A percentile compares a stretch with the other conserved stretches of the same genome.
phyloP scores from a whole-genome alignment of 2,113 vertebrate species.

The Plecotus auritus region DNA sequence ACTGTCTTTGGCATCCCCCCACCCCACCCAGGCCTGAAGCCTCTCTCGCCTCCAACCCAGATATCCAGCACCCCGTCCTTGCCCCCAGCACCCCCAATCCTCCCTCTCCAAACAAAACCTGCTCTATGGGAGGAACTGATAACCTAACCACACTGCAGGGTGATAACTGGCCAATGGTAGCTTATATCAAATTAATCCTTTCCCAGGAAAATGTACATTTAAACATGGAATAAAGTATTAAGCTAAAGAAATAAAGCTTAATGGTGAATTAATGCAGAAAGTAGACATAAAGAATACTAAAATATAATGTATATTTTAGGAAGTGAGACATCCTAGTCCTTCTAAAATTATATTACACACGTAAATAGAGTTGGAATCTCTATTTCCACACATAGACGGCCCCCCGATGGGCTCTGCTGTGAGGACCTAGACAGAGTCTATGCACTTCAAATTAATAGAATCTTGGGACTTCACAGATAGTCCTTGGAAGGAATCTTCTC shows the following conservation, averaged over 20 bases:
- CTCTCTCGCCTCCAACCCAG: neutral
- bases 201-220: neutral
- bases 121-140: neutral
- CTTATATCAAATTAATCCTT: neutral
- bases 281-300: constrained; percentile 11
- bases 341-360: constrained; percentile 27
- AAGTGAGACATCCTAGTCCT: constrained; percentile 12
- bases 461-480: neutral
- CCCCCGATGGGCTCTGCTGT: neutral
- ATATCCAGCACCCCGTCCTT: neutral
- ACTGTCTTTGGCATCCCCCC: neutral
- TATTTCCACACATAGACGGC: neutral
- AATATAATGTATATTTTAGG: constrained; percentile 31
- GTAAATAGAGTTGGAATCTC: constrained; percentile 2
- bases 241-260: constrained; percentile 34
- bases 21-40: neutral
- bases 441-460: neutral
- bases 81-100: neutral
- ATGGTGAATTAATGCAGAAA: constrained; percentile 30
- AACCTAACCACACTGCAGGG: neutral
- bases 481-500: neutral
- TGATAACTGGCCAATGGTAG: neutral
- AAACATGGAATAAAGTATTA: neutral
- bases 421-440: neutral
- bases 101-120: neutral